These are phyloP conservation scores for Silurus glanis DNA, from an alignment of 2,113 vertebrate genomes.

Conservation along the genomic window DNA sequence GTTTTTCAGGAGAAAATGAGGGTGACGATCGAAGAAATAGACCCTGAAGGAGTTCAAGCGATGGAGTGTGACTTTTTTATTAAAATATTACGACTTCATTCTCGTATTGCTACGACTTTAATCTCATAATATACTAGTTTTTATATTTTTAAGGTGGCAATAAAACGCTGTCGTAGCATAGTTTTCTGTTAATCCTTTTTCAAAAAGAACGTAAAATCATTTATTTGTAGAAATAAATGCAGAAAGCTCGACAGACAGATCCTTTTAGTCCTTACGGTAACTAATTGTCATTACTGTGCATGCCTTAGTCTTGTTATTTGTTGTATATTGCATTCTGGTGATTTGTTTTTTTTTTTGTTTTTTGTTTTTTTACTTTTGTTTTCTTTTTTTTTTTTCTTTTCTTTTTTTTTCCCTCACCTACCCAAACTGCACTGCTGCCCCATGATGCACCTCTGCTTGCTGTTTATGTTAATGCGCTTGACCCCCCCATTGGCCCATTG, in stretches of 20 bases:
- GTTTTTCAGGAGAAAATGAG: too few species aligned
- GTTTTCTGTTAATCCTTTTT: neutral
- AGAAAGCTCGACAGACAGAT: neutral
- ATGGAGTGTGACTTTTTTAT: neutral
- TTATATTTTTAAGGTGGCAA: too few species aligned
- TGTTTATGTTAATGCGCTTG: slow-evolving; percentile 99
- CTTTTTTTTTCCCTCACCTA: slow-evolving; percentile 98
- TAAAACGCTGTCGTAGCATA: too few species aligned
- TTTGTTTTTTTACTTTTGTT: slow-evolving; percentile 93
- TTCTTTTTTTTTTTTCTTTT: slow-evolving; percentile 91
- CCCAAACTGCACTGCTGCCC: slow-evolving; percentile 99
- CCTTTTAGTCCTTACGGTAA: slow-evolving; percentile 16
- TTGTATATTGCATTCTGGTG: slow-evolving; percentile 99
- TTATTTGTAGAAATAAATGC: neutral
- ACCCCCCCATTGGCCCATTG: slow-evolving; percentile 98
- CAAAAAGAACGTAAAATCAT: neutral
- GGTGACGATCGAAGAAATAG: too few species aligned
- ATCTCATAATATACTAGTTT: too few species aligned
- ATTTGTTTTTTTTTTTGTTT: slow-evolving; percentile 98
- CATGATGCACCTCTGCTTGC: slow-evolving; percentile 99
- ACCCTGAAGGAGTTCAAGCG: too few species aligned
- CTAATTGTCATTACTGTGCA: slow-evolving; percentile 85
- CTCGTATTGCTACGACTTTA: too few species aligned
- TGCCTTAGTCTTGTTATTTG: slow-evolving; percentile 97
- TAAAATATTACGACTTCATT: neutral